A percentile compares a stretch with the other conserved stretches of the same genome.
Evolutionary conservation across 2,797 vertebrate genomes (phyloP).

Genomic region (Oreochromis grahami): DNA sequence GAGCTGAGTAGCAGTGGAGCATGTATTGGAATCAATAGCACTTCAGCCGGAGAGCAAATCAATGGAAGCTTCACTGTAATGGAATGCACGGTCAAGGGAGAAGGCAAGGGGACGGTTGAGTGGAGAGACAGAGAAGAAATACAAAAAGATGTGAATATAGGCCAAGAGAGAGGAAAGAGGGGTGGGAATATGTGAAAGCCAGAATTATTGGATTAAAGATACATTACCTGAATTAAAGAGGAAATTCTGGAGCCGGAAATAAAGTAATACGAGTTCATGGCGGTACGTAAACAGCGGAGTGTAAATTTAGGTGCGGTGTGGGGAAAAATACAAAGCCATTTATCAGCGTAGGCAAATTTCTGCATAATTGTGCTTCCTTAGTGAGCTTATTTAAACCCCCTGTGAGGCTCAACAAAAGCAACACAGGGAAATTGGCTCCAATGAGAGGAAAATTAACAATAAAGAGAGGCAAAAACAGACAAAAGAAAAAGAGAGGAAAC

Average conservation of each 20-base stretch:
- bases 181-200: neutral
- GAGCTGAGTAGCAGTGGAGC: conserved; percentile 56
- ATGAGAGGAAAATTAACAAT: conserved; percentile 47
- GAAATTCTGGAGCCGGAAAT: neutral
- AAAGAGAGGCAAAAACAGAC: conserved; percentile 9
- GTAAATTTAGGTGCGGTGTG: conserved; percentile 19
- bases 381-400: conserved; percentile 47
- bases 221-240: conserved; percentile 22
- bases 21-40: conserved; percentile 77
- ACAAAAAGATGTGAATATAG: conserved; percentile 40
- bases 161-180: conserved; percentile 7
- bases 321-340: conserved; percentile 26
- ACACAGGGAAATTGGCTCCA: conserved; percentile 36
- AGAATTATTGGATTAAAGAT: conserved; percentile 9
- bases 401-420: conserved; percentile 49
- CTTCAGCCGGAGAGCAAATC: conserved; percentile 75
- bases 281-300: neutral
- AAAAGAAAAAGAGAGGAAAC: neutral
- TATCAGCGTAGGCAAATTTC: conserved; percentile 45
- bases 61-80: conserved; percentile 69
- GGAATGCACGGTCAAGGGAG: conserved; percentile 60
- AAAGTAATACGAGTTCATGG: neutral
- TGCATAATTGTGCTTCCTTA: conserved; percentile 42
- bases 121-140: conserved; percentile 35
- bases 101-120: conserved; percentile 28